Base-by-base conservation (phyloP, 2,888 invertebrate genomes). In the Calameuta pallipes region DNA sequence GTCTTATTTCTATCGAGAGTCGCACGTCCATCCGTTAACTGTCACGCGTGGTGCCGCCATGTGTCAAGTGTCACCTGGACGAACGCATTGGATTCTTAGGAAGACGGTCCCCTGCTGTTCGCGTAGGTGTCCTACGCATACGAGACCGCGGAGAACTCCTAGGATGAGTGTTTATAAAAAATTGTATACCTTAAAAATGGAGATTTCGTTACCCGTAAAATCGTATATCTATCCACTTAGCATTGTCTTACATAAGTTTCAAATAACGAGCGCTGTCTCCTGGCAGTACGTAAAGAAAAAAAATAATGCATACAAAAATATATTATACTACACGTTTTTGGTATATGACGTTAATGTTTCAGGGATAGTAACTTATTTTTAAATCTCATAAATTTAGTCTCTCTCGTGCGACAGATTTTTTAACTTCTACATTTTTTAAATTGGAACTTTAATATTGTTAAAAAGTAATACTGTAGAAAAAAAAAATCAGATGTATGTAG, bases 51-150 rank as follows among this genome's bases (percentile, higher is more conserved):
- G 83, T 78, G 33, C 34, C 33, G 68, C 12, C n/a, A 34, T 78
- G 81, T 87, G 88, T 87, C 88, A 87, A 82, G 83, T 84, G 88
- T 87, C 85, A 84, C 84, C 80, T 83, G 76, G 81, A 74, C 78
- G 76, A 83, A 85, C 82, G 80, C 78, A 78, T 56, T 36, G 74
- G 74, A 74, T 74, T 35, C 37, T 34, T 13, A 74, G 23, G 74
- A 74, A 34, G 36, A 35, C 23, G 74, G 36, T n/a, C 34, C 74
- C 74, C 37, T 34, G 34, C 74, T 34, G 74, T 81, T 84, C 80
- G 81, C 82, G 85, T 88, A 83, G 86, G 84, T 84, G 88, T 88
- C 82, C 82, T 82, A 81, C 82, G 75, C 83, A 78, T 81, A 80
- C 78, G 79, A 77, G 74, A 56, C 23, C 56, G 9, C 23, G 6